Conservation (phyloP, 2,888 invertebrate genomes). For the Tetragnatha montana region DNA sequence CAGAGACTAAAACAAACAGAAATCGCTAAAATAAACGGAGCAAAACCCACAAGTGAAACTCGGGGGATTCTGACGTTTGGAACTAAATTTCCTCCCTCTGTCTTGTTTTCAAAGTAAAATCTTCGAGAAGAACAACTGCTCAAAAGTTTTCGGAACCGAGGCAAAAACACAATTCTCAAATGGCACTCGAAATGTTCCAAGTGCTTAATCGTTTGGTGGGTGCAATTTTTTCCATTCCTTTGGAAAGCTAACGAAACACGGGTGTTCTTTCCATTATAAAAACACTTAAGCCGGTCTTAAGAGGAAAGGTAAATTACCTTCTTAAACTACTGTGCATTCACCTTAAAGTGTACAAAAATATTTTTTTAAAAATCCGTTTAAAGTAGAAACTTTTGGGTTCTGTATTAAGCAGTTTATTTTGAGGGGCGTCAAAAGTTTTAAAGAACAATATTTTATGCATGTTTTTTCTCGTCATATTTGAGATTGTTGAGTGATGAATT, state of each 20-base stretch:
- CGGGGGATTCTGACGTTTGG: slow-evolving; percentile 42
- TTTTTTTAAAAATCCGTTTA: no score
- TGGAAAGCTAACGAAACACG: background rate
- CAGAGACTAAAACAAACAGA: slow-evolving; percentile 55
- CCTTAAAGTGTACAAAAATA: no score
- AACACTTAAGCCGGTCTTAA: background rate
- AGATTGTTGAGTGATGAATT: no score
- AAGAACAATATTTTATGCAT: no score
- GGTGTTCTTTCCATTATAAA: background rate
- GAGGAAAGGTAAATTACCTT: background rate
- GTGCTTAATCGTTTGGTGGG: background rate
- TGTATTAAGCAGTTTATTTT: no score
- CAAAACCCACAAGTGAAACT: slow-evolving; percentile 48
- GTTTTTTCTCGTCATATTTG: no score
- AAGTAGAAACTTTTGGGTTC: no score
- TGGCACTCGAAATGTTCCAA: background rate
- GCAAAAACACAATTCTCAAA: slow-evolving; percentile 32
- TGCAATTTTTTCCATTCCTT: background rate
- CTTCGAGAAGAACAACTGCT: slow-evolving; percentile 22
- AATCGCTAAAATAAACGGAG: slow-evolving; percentile 64
- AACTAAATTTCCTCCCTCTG: slow-evolving; percentile 49
- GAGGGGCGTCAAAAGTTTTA: no score
- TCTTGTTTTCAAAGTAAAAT: slow-evolving; percentile 58
- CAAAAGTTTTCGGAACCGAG: slow-evolving; percentile 31
- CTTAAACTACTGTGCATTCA: background rate